Evolutionary conservation across 2,113 vertebrate species (phyloP).

Genomic region (Charina bottae): DNA sequence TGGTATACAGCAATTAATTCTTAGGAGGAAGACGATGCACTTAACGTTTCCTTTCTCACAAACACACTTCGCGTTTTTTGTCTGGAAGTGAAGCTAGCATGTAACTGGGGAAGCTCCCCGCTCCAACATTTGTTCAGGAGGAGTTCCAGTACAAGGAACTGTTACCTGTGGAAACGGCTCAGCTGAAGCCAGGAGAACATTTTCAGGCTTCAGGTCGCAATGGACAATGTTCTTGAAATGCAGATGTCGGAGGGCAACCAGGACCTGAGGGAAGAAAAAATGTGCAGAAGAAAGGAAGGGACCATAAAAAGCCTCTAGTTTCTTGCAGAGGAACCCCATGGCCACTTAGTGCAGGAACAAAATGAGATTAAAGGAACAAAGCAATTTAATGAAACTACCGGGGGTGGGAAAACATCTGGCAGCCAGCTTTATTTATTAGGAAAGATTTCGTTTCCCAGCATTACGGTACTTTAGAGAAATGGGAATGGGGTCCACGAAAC

Average conservation of each 20-base stretch:
- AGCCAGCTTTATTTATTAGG: neutral
- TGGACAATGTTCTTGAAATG: slow-evolving; percentile 95
- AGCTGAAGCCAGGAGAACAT: slow-evolving; percentile 87
- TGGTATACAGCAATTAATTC: too few relatives aligned
- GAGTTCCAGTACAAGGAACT: accelerated
- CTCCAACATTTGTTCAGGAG: neutral
- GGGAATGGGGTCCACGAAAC: neutral
- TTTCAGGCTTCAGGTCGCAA: slow-evolving; percentile 92
- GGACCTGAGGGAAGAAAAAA: slow-evolving; percentile 75
- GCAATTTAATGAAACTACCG: neutral
- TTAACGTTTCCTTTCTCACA: neutral
- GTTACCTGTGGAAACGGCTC: slow-evolving; percentile 88
- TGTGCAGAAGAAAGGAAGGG: accelerated
- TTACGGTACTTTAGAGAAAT: neutral
- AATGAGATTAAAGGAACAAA: too few relatives aligned
- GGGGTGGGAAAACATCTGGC: neutral
- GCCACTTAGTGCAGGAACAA: neutral
- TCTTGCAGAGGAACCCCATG: neutral
- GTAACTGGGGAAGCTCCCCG: neutral
- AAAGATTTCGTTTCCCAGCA: neutral
- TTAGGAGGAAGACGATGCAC: too few relatives aligned
- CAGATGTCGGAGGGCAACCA: slow-evolving; percentile 86
- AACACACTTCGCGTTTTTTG: neutral
- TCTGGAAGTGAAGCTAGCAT: neutral
- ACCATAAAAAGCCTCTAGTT: neutral